Evolutionary conservation across 2,113 vertebrate species (phyloP).

Genomic region (Oreochromis aureus): DNA sequence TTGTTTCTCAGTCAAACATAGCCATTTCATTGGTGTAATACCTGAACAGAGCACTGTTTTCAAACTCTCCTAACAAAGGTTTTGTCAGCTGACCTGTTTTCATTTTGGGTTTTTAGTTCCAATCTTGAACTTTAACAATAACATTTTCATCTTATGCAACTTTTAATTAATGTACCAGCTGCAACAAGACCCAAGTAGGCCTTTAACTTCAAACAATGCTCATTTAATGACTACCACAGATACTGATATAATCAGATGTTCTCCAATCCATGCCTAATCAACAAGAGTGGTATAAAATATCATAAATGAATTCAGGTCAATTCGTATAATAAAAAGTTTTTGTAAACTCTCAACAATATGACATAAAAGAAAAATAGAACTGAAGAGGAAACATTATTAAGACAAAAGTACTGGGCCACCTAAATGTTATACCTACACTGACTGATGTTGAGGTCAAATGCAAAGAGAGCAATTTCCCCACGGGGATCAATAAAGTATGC

Average conservation of each 20-base stretch:
- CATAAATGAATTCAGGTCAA: neutral
- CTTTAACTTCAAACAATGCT: neutral
- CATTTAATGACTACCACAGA: neutral
- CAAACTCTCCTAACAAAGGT: neutral
- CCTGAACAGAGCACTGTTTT: neutral
- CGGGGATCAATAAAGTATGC: too few species aligned
- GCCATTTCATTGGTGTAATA: neutral
- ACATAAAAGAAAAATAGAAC: neutral
- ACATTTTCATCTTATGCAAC: neutral
- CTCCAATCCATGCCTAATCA: neutral
- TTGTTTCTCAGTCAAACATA: neutral
- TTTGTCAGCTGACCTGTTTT: neutral
- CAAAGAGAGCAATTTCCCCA: too few species aligned
- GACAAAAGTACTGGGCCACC: neutral
- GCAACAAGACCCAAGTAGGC: neutral
- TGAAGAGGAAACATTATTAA: neutral
- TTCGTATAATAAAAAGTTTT: neutral
- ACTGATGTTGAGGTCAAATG: neutral
- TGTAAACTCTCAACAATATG: neutral
- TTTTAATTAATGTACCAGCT: neutral
- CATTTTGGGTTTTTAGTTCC: neutral
- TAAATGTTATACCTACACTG: accelerated
- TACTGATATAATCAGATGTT: neutral
- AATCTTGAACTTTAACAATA: neutral
- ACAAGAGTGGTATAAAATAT: neutral